Conservation (phyloP, 1,140 invertebrate species). For the Zelostemma sp. region DNA sequence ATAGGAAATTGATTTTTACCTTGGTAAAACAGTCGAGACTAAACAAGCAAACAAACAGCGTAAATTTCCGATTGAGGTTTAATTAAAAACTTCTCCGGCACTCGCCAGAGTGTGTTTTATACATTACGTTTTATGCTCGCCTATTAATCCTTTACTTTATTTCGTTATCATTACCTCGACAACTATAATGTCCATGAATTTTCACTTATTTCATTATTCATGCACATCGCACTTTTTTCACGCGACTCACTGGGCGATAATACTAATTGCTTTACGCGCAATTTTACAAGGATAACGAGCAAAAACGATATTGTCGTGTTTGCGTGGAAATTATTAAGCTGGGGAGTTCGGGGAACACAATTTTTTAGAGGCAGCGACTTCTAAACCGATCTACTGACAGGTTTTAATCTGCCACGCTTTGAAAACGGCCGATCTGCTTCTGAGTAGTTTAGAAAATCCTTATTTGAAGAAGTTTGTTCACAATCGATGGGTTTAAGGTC, state of each 20-base stretch:
- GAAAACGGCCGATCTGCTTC: neutral
- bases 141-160: constrained; percentile 18
- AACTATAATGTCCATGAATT: constrained; percentile 35
- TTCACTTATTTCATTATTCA: constrained; percentile 17
- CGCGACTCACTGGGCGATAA: too few species aligned
- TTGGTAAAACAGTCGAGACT: constrained; percentile 33
- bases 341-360: neutral
- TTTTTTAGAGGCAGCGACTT: neutral
- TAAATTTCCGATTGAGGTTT: constrained; percentile 34
- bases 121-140: constrained; percentile 26
- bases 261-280: too few species aligned
- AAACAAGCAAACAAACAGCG: constrained; percentile 40
- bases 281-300: too few species aligned
- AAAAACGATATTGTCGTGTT: neutral
- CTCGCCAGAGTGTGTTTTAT: constrained; percentile 8
- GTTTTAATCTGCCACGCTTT: neutral
- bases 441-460: constrained; percentile 13
- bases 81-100: constrained; percentile 32
- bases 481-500: constrained; percentile 1
- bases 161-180: constrained; percentile 39
- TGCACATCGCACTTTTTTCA: neutral
- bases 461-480: constrained; percentile 11
- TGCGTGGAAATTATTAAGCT: neutral
- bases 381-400: neutral
- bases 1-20: constrained; percentile 47